These are phyloP conservation scores for Agrilus planipennis DNA, from an alignment of 1,140 invertebrate genomes.

Conservation along the genomic window DNA sequence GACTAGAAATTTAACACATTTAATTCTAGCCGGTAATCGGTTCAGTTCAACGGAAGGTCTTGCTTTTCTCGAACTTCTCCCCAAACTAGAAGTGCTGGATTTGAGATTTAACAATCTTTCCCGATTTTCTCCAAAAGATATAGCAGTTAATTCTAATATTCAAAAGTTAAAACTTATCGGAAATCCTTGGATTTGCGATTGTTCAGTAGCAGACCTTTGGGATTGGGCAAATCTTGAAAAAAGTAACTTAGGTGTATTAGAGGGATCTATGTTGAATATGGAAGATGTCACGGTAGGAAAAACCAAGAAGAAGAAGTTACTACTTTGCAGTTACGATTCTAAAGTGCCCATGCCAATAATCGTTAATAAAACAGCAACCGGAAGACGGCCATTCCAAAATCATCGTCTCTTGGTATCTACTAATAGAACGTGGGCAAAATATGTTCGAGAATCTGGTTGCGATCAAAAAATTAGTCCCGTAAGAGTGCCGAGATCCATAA, in stretches of 20 bases:
- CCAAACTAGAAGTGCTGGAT: slow-evolving; percentile 47
- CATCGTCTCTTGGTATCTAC: slow-evolving; percentile 42
- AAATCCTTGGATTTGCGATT: slow-evolving; percentile 60
- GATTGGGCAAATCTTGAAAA: slow-evolving; percentile 55
- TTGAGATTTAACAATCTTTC: slow-evolving; percentile 51
- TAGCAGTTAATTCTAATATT: slow-evolving; percentile 42
- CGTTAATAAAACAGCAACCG: slow-evolving; percentile 37
- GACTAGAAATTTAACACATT: slow-evolving; percentile 47
- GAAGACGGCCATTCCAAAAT: slow-evolving; percentile 43
- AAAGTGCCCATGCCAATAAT: slow-evolving; percentile 16
- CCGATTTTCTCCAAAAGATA: slow-evolving; percentile 40
- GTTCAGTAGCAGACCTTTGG: slow-evolving; percentile 57
- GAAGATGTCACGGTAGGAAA: slow-evolving; percentile 42
- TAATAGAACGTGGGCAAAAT: slow-evolving; percentile 59
- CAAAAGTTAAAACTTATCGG: slow-evolving; percentile 49
- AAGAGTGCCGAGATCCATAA: slow-evolving; percentile 15
- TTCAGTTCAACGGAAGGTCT: slow-evolving; percentile 28
- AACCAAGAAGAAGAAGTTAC: slow-evolving; percentile 48
- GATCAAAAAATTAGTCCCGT: slow-evolving; percentile 28
- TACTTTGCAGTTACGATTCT: slow-evolving; percentile 52
- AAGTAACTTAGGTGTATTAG: slow-evolving; percentile 48
- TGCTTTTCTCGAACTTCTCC: slow-evolving; percentile 44
- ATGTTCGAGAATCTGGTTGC: slow-evolving; percentile 55
- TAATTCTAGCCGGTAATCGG: slow-evolving; percentile 38
- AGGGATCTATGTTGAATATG: slow-evolving; percentile 49